Evolutionary conservation across 2,113 vertebrate genomes (phyloP).

Genomic region (Panthera uncia): DNA sequence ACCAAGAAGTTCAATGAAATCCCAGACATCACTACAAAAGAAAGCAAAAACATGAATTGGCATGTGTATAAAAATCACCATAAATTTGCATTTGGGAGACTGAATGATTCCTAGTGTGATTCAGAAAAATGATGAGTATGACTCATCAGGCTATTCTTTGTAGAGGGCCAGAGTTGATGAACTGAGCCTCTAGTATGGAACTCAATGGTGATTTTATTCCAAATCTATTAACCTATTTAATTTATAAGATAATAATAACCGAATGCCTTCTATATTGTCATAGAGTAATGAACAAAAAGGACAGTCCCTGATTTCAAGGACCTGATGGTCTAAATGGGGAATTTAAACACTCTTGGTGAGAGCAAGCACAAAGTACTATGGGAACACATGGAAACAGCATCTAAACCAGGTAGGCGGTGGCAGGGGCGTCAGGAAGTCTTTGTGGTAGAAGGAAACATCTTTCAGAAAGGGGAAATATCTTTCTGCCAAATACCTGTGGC

Average conservation of each 20-base stretch:
- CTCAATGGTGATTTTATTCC: not conserved
- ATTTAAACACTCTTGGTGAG: not conserved
- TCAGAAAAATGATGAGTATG: conserved; percentile 25
- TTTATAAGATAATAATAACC: conserved; percentile 15
- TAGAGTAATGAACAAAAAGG: not conserved
- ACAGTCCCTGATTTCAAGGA: not conserved
- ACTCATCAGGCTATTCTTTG: not conserved
- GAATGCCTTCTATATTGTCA: not conserved
- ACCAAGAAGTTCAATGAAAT: not conserved
- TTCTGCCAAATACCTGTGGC: not conserved
- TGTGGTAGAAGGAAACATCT: not conserved
- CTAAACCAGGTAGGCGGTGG: not conserved
- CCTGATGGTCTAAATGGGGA: not conserved
- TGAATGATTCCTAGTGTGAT: not conserved
- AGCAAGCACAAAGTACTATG: not conserved
- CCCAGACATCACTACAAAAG: not conserved
- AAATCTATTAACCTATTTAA: not conserved
- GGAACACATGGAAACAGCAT: not conserved
- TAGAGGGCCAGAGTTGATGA: not conserved
- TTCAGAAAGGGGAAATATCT: not conserved
- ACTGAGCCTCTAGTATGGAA: not conserved
- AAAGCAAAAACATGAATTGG: not conserved
- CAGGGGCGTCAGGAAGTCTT: not conserved
- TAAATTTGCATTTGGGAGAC: not conserved
- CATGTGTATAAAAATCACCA: not conserved